phyloP scores from a whole-genome alignment of 2,888 invertebrate genomes.

The Phyto melanocephala region DNA sequence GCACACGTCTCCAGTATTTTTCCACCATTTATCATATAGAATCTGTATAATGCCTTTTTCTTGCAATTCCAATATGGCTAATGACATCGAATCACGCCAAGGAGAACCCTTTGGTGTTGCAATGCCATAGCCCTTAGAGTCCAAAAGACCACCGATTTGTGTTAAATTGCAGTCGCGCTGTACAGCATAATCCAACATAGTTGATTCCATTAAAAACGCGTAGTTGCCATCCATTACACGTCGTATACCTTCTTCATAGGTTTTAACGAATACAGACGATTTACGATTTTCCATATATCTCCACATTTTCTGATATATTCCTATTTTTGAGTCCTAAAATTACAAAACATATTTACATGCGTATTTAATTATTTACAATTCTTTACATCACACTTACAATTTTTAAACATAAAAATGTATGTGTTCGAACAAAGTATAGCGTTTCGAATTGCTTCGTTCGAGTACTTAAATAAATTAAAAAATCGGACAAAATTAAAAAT shows the following conservation, averaged over 20 bases:
- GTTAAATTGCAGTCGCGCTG: conserved; percentile 97
- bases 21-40: conserved; percentile 99
- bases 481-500: too few species aligned
- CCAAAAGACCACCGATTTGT: conserved; percentile 91
- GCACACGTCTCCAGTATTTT: conserved; percentile 95
- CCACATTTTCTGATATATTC: conserved; percentile 97
- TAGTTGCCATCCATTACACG: conserved; percentile 93
- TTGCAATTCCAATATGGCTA: conserved; percentile 95
- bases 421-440: too few species aligned
- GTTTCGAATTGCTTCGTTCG: too few species aligned
- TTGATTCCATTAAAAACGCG: conserved; percentile 98
- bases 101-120: conserved; percentile 97
- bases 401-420: too few species aligned
- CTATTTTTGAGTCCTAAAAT: conserved; percentile 90
- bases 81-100: conserved; percentile 97
- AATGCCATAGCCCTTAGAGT: conserved; percentile 90
- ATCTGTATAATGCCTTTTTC: conserved; percentile 96
- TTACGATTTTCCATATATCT: conserved; percentile 91
- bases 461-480: too few species aligned
- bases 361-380: too few species aligned
- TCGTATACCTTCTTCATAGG: conserved; percentile 94
- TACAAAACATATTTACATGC: background rate
- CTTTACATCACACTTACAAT: too few species aligned
- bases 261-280: conserved; percentile 90
- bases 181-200: conserved; percentile 97